Evolutionary conservation across 1,140 invertebrate species (phyloP), one percentile per base, ranked within the genome.

Genomic region (Meloidogyne exigua): DNA sequence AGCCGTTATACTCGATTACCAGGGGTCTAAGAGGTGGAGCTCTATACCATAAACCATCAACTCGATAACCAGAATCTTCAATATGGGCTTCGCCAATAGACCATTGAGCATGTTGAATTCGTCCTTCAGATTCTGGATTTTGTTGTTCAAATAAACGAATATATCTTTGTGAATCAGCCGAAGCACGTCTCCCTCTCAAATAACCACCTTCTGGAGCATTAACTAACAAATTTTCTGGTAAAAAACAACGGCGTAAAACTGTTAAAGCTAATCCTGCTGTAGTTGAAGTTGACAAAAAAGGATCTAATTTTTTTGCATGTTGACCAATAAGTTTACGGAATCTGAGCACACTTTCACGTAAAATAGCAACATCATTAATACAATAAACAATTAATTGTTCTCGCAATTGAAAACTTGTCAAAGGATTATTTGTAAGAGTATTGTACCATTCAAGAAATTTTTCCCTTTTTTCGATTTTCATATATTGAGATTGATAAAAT

Each of bases 1-100:
- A 75, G 5, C 73, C 73, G 0, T 75, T n/a, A n/a, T 39, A 75
- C 18, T 75, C 73, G 12, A 75, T 68, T 9, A 68, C 73, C 3
- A 75, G 11, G 2, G 73, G 64, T 4, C 73, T 0, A 67, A 36
- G 62, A 13, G 73, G 64, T 1, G 21, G 73, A 0, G 49, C 10
- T 1, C 64, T 28, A 0, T 5, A 15, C 64, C 73, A 73, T 12
- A 75, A 21, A 0, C 73, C 64, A 26, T 73, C 73, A 3, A 67
- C 7, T 0, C 73, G 64, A 18, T 75, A 69, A 21, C 64, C 64
- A 15, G 18, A 12, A 18, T 75, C 73, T 0, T 75, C 69, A 2
- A 75, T 13, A 25, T 67, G 23, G 2, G 73, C 73, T 11, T 75
- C 73, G 23, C 73, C 73, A 2, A 75, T 42, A 0, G 73, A n/a